These are phyloP conservation scores for Coenobita brevimanus DNA, from an alignment of 1,140 invertebrate genomes.

Conservation along the genomic window DNA sequence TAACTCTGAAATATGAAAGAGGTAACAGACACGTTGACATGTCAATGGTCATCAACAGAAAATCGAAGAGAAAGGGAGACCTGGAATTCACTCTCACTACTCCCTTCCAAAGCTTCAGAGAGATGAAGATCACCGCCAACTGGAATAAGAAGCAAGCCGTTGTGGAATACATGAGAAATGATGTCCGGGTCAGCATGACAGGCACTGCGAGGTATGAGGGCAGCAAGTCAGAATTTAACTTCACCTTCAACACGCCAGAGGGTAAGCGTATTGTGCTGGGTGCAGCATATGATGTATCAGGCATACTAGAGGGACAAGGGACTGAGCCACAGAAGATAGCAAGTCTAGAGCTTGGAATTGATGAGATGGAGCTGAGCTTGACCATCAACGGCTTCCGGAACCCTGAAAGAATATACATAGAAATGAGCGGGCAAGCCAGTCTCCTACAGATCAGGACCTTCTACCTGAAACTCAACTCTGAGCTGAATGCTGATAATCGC, in stretches of 20 bases:
- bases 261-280: constrained; percentile 42
- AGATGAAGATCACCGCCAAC: constrained; percentile 35
- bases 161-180: constrained; percentile 62
- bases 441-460: constrained; percentile 7
- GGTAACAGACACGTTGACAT: constrained; percentile 40
- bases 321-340: constrained; percentile 27
- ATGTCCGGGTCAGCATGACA: constrained; percentile 37
- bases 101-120: constrained; percentile 52
- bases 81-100: constrained; percentile 13
- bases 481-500: constrained; percentile 47
- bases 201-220: constrained; percentile 47
- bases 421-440: constrained; percentile 26
- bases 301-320: constrained; percentile 47
- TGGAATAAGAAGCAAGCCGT: constrained; percentile 45
- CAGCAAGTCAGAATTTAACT: constrained; percentile 49
- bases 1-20: constrained; percentile 50
- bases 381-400: constrained; percentile 59
- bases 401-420: constrained; percentile 48
- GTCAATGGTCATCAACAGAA: background rate
- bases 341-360: constrained; percentile 45
- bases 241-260: constrained; percentile 41
- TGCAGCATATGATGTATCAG: constrained; percentile 48
- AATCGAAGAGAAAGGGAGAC: too few relatives aligned
- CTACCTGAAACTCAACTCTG: constrained; percentile 60
- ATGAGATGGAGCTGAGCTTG: constrained; percentile 21